A percentile compares a stretch with the other conserved stretches of the same genome.
phyloP scores from a whole-genome alignment of 2,888 invertebrate genomes.

The Microplitis manilae region DNA sequence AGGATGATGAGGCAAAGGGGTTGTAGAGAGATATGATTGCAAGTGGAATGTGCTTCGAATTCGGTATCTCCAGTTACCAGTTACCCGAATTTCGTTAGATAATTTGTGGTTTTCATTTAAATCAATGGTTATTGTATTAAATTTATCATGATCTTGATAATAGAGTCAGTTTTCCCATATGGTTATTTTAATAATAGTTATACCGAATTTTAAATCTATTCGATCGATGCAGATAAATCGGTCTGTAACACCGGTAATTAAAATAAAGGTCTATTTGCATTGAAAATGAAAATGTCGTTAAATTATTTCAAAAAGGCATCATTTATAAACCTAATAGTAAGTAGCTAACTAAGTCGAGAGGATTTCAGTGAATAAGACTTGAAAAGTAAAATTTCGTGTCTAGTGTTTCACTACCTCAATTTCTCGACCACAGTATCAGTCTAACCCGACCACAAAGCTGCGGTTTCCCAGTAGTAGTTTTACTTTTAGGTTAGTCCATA shows the following conservation, averaged over 20 bases:
- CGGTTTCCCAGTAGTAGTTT: not conserved
- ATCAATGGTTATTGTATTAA: not conserved
- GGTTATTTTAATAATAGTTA: not conserved
- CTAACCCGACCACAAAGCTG: not conserved
- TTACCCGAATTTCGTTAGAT: not conserved
- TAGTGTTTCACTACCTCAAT: not conserved
- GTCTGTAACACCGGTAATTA: too few species aligned
- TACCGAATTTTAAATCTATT: not conserved
- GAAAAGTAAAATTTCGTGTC: not conserved
- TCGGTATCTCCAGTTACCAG: not conserved
- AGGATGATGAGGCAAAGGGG: too few species aligned
- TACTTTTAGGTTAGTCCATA: not conserved
- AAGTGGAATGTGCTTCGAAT: not conserved
- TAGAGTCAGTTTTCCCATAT: not conserved
- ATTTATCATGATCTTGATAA: not conserved
- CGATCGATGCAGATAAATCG: too few species aligned
- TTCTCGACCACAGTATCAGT: not conserved
- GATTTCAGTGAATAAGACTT: not conserved
- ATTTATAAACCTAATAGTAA: not conserved
- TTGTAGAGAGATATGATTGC: not conserved
- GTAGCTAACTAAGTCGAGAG: not conserved
- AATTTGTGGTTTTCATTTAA: not conserved
- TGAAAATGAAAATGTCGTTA: not conserved
- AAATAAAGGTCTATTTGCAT: not conserved
- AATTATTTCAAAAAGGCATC: not conserved